These are phyloP conservation scores for Climacteris rufus DNA, from an alignment of 2,113 vertebrate species.

Conservation along the genomic window DNA sequence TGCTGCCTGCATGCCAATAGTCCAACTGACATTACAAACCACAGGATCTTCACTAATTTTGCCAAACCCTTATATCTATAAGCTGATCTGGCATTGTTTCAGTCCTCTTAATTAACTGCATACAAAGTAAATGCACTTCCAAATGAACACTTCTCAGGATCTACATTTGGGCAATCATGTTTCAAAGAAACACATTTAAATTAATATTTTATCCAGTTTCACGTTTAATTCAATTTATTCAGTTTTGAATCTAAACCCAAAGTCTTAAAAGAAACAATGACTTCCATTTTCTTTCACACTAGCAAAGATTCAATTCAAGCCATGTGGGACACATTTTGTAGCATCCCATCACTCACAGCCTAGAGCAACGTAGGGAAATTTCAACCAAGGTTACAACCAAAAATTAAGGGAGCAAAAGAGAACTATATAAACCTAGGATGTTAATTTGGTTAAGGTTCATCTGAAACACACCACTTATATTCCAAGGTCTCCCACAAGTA, in stretches of 20 bases:
- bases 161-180: no score
- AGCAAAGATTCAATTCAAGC: background rate
- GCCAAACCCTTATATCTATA: background rate
- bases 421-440: fast-evolving
- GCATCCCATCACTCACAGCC: background rate
- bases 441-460: background rate
- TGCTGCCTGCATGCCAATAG: background rate
- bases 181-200: background rate
- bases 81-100: background rate
- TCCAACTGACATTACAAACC: background rate
- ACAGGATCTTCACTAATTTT: background rate
- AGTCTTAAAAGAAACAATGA: background rate
- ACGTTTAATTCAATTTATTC: background rate
- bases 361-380: background rate
- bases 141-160: background rate
- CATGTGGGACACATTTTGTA: background rate
- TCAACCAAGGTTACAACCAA: background rate
- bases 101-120: background rate
- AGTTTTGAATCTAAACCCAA: background rate
- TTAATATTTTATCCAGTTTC: background rate
- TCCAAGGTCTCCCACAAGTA: background rate
- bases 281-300: background rate
- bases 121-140: background rate
- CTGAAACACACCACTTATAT: background rate
- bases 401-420: background rate